Percentiles rank a stretch among this genome's conserved stretches.
phyloP scores from a whole-genome alignment of 1,140 invertebrate genomes.

The Drosophila serrata region DNA sequence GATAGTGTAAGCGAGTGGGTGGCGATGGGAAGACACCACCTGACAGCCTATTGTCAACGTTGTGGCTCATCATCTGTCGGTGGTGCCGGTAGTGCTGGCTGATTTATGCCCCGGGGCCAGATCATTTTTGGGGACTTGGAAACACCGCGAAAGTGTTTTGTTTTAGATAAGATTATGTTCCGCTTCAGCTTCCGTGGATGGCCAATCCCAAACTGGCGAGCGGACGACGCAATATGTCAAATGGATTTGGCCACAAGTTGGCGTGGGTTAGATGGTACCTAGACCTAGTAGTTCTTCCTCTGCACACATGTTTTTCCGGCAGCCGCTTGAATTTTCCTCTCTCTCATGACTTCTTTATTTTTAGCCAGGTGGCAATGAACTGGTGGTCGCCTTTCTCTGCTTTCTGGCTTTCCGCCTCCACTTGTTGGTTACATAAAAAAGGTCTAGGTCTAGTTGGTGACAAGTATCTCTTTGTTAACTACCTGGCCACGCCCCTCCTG shows the following conservation, averaged over 20 bases:
- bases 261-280: conserved; percentile 46
- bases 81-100: conserved; percentile 36
- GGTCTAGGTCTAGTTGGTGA: conserved; percentile 64
- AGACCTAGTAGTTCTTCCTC: conserved; percentile 22
- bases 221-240: conserved; percentile 73
- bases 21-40: conserved; percentile 57
- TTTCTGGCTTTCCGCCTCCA: background rate
- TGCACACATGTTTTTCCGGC: conserved; percentile 73
- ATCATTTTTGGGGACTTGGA: conserved; percentile 37
- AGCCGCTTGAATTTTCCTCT: conserved; percentile 31
- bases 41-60: conserved; percentile 75
- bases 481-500: background rate
- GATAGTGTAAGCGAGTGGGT: conserved; percentile 49
- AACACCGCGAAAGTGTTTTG: conserved; percentile 71
- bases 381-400: conserved; percentile 25
- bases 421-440: conserved; percentile 64
- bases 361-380: conserved; percentile 77
- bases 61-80: conserved; percentile 53
- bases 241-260: conserved; percentile 65
- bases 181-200: conserved; percentile 11
- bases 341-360: conserved; percentile 43
- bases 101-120: conserved; percentile 63
- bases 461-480: conserved; percentile 3
- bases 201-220: conserved; percentile 1
- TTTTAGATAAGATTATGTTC: conserved; percentile 77